Conservation (phyloP, 1,140 invertebrate genomes). For the Cotesia chilonis region DNA sequence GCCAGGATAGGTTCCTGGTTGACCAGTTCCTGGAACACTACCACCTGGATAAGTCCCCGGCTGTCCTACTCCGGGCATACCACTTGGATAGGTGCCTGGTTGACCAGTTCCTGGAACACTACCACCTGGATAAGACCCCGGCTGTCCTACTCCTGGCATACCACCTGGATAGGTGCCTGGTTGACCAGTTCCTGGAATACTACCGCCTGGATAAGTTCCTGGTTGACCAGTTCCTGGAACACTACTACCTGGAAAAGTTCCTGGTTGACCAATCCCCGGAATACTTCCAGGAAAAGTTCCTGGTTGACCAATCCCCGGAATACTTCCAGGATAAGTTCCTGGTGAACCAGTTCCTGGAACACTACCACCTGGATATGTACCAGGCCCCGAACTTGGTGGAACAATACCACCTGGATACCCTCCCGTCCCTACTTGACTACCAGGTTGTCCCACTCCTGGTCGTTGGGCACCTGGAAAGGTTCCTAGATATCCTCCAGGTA, state of each 20-base stretch:
- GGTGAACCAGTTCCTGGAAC: constrained; percentile 30
- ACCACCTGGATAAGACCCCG: constrained; percentile 36
- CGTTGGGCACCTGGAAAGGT: neutral
- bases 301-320: too few relatives aligned
- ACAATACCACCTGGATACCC: constrained; percentile 10
- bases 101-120: constrained; percentile 31
- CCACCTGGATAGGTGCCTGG: constrained; percentile 10
- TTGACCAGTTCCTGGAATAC: constrained; percentile 5
- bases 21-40: neutral
- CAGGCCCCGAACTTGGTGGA: constrained; percentile 15
- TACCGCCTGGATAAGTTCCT: neutral
- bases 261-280: too few relatives aligned
- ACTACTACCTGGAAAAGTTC: neutral
- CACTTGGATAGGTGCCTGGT: constrained; percentile 35
- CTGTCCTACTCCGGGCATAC: constrained; percentile 19
- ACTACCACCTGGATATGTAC: constrained; percentile 30
- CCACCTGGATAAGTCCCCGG: neutral
- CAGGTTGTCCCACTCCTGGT: constrained; percentile 4
- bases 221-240: neutral
- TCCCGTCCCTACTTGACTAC: constrained; percentile 19
- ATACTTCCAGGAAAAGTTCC: too few relatives aligned
- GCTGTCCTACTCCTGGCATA: constrained; percentile 4
- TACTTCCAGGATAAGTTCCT: neutral
- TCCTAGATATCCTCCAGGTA: neutral
- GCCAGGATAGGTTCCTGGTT: neutral